Conservation (phyloP, 2,888 invertebrate species). For the Eupsilia transversa region DNA sequence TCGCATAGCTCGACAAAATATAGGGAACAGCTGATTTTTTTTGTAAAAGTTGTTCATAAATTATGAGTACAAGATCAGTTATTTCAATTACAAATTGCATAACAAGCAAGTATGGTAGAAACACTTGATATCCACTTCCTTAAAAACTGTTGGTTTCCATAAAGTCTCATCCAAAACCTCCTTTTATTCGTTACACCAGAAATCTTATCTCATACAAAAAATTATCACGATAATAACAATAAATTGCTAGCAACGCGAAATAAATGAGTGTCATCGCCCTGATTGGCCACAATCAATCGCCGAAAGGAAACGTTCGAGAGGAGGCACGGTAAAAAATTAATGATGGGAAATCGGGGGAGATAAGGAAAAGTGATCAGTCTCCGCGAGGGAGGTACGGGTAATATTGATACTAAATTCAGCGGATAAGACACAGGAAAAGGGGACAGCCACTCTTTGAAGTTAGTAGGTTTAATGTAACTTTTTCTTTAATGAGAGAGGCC, state of each 20-base stretch:
- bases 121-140: no score
- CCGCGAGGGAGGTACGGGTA: slow-evolving; percentile 69
- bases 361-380: slow-evolving; percentile 75
- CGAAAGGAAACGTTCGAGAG: slow-evolving; percentile 71
- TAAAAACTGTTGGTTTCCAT: not conserved
- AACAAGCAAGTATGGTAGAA: not conserved
- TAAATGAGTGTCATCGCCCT: slow-evolving; percentile 77
- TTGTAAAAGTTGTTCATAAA: no score
- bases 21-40: no score
- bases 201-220: slow-evolving; percentile 31
- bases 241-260: slow-evolving; percentile 71
- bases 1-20: no score
- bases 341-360: slow-evolving; percentile 81
- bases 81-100: not conserved
- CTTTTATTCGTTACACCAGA: not conserved
- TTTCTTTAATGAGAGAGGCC: slow-evolving; percentile 61
- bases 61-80: not conserved
- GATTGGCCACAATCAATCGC: slow-evolving; percentile 84
- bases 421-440: slow-evolving; percentile 67
- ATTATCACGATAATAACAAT: slow-evolving; percentile 66
- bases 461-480: slow-evolving; percentile 52
- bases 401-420: slow-evolving; percentile 77
- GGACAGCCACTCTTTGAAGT: slow-evolving; percentile 55
- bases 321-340: slow-evolving; percentile 81
- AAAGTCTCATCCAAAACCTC: not conserved